Percentiles rank a stretch among this genome's conserved stretches.
These are phyloP conservation scores for Lasioglossum albipes DNA, from an alignment of 1,140 invertebrate species.

Conservation along the genomic window DNA sequence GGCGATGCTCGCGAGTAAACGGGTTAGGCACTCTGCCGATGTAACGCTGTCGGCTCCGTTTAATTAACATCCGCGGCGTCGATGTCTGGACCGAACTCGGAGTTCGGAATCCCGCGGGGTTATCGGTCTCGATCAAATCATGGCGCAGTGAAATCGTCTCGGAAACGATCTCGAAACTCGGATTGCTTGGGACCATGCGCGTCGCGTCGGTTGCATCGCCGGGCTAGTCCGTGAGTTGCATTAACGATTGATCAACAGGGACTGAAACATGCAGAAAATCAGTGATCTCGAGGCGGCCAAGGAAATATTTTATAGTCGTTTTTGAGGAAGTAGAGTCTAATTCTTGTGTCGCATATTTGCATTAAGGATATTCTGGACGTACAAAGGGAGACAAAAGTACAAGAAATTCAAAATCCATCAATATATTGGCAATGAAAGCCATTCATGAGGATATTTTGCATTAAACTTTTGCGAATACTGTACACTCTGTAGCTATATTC, in stretches of 20 bases:
- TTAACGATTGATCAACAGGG: background rate
- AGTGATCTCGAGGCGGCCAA: background rate
- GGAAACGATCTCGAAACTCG: slow-evolving; percentile 38
- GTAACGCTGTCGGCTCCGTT: slow-evolving; percentile 14
- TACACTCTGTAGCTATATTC: too few species aligned
- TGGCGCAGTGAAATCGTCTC: slow-evolving; percentile 9
- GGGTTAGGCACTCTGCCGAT: background rate
- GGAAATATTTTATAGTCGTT: background rate
- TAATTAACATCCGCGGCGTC: slow-evolving; percentile 4
- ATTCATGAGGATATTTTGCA: too few species aligned
- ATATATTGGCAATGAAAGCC: too few species aligned
- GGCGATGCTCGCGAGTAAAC: background rate
- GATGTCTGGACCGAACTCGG: slow-evolving; percentile 19
- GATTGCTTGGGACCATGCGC: background rate
- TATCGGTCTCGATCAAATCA: slow-evolving; percentile 39
- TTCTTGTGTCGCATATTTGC: too few species aligned
- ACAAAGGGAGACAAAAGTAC: too few species aligned
- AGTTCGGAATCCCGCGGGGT: slow-evolving; percentile 10
- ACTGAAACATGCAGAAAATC: background rate
- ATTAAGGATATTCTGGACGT: too few species aligned
- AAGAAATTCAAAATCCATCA: too few species aligned
- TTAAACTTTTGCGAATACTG: too few species aligned
- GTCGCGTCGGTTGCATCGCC: background rate
- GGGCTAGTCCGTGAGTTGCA: slow-evolving; percentile 21
- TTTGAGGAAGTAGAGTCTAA: too few species aligned